Conservation (phyloP, 64 coral and sea anemone species). For the Stichodactyla helianthus region DNA sequence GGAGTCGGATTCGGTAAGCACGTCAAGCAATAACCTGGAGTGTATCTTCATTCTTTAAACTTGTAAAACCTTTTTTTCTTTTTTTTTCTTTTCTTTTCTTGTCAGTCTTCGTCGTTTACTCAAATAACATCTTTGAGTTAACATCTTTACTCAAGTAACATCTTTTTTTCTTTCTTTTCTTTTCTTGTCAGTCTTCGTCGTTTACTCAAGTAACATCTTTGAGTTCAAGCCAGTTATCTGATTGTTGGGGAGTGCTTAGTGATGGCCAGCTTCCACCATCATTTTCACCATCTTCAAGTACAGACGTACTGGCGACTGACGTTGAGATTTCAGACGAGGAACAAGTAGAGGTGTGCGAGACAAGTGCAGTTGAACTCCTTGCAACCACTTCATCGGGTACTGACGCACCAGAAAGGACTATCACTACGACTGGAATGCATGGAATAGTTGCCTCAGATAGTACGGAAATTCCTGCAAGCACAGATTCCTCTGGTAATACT, state of each 20-base stretch:
- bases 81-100: background rate
- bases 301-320: background rate
- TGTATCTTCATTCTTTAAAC: background rate
- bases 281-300: background rate
- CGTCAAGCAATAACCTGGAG: background rate
- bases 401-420: background rate
- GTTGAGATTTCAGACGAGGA: background rate
- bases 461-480: background rate
- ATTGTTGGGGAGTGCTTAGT: background rate
- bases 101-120: background rate
- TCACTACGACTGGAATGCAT: background rate
- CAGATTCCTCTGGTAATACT: background rate
- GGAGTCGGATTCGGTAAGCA: background rate
- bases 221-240: background rate
- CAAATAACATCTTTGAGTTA: background rate
- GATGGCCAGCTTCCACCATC: conserved; percentile 9
- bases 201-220: background rate
- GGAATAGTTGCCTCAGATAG: background rate
- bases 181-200: background rate
- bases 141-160: no score
- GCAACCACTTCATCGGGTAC: background rate
- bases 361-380: background rate
- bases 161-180: background rate
- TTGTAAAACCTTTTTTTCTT: background rate
- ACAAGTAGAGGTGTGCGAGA: background rate